These are phyloP conservation scores for Agraylea sexmaculata DNA, from an alignment of 1,140 invertebrate genomes.

Conservation along the genomic window DNA sequence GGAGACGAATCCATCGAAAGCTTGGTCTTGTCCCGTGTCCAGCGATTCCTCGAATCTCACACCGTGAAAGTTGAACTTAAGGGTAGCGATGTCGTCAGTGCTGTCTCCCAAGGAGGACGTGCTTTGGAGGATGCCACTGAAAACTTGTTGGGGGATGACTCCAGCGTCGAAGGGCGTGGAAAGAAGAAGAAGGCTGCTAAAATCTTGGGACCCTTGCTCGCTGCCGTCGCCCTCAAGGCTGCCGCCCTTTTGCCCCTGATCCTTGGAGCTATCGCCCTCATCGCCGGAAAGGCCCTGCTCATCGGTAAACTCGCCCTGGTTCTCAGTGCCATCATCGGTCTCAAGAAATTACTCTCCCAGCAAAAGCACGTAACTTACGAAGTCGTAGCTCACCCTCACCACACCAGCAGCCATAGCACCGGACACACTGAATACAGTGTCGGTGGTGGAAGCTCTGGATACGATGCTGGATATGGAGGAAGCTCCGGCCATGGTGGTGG, in stretches of 20 bases:
- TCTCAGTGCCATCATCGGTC: constrained; percentile 65
- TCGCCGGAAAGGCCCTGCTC: constrained; percentile 71
- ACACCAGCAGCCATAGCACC: constrained; percentile 46
- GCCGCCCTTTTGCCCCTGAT: constrained; percentile 64
- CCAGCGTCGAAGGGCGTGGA: constrained; percentile 51
- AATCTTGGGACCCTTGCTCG: constrained; percentile 62
- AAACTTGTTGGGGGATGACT: constrained; percentile 44
- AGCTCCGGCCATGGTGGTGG: constrained; percentile 46
- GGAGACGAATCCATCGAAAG: constrained; percentile 53
- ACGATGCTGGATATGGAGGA: constrained; percentile 39
- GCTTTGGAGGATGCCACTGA: constrained; percentile 61
- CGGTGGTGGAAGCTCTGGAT: constrained; percentile 42
- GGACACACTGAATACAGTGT: constrained; percentile 54
- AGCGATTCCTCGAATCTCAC: constrained; percentile 63
- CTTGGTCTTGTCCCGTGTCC: constrained; percentile 51
- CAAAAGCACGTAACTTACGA: constrained; percentile 77
- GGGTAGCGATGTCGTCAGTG: constrained; percentile 67
- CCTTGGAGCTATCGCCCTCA: constrained; percentile 65
- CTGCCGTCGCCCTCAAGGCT: constrained; percentile 62
- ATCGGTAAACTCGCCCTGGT: constrained; percentile 75
- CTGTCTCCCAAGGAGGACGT: constrained; percentile 62
- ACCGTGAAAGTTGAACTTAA: constrained; percentile 74
- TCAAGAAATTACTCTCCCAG: constrained; percentile 64
- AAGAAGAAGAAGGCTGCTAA: constrained; percentile 74
- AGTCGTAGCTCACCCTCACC: constrained; percentile 70